Percentiles rank a stretch among this genome's conserved stretches.
Conservation (phyloP, 2,888 invertebrate genomes). For the Chirona hameri region DNA sequence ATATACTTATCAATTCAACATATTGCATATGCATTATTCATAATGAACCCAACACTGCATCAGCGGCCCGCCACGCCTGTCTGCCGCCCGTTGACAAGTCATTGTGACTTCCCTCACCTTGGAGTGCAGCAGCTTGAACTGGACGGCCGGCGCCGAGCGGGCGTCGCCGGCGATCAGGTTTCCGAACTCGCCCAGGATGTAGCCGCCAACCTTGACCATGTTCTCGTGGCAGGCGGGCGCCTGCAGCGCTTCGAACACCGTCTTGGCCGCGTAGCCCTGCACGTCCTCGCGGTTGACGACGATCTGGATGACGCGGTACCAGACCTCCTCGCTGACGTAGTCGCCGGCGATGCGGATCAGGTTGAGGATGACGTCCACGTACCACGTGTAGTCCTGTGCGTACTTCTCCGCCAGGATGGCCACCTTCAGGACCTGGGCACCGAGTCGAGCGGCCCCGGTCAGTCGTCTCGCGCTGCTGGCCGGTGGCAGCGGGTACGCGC, state of each 20-base stretch:
- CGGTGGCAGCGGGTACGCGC: no score
- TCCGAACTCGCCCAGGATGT: conserved; percentile 98
- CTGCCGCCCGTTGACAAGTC: no score
- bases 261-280: conserved; percentile 99
- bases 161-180: conserved; percentile 99
- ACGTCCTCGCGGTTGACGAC: conserved; percentile 99
- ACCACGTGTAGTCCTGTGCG: conserved; percentile 99
- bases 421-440: conserved; percentile 76
- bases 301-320: conserved; percentile 99
- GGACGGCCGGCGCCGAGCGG: conserved; percentile 92
- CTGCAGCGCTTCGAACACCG: conserved; percentile 97
- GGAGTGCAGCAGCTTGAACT: conserved; percentile 96
- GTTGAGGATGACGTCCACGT: conserved; percentile 91
- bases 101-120: conserved; percentile 55
- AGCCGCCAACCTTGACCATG: conserved; percentile 99
- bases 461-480: no score
- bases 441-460: no score
- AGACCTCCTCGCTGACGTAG: conserved; percentile 99
- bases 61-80: no score
- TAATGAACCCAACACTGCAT: no score
- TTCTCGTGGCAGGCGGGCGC: conserved; percentile 99
- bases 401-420: conserved; percentile 99
- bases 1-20: no score
- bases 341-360: conserved; percentile 98
- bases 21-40: no score